Conservation (phyloP, 2,888 invertebrate genomes). For the Pseudanteris insignis region DNA sequence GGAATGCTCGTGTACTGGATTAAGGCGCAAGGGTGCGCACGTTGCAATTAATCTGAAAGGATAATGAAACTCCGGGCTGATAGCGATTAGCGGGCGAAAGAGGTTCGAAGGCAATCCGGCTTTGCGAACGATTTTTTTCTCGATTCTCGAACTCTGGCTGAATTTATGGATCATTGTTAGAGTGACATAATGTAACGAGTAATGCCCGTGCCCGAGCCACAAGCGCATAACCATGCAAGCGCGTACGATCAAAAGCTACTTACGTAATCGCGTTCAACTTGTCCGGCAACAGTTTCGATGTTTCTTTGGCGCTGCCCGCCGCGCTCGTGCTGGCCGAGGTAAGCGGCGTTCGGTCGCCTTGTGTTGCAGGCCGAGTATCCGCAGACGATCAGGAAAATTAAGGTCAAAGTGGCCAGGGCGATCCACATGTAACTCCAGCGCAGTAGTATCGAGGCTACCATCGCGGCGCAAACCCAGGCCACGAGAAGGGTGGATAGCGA, state of each 20-base stretch:
- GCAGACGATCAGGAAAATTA: constrained; percentile 53
- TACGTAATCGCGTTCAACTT: constrained; percentile 42
- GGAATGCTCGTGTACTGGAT: no score
- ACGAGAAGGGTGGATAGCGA: constrained; percentile 53
- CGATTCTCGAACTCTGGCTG: no score
- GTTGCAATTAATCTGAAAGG: no score
- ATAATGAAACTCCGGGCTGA: no score
- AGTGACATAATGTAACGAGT: constrained; percentile 17
- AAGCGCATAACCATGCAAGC: neutral
- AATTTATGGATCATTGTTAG: constrained; percentile 21
- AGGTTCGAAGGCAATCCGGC: no score
- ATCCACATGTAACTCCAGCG: constrained; percentile 58
- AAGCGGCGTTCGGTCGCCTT: constrained; percentile 39
- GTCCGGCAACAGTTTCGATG: constrained; percentile 50
- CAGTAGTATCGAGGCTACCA: constrained; percentile 53
- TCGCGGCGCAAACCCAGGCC: constrained; percentile 54
- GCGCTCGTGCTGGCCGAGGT: constrained; percentile 13
- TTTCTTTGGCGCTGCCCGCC: constrained; percentile 35
- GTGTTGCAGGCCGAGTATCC: constrained; percentile 52
- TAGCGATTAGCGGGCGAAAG: no score
- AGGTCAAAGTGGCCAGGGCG: constrained; percentile 51
- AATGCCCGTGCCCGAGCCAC: constrained; percentile 2
- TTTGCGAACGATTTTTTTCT: no score
- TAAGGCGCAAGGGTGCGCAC: no score
- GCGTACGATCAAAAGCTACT: no score